Conservation (phyloP, 2,113 vertebrate genomes). For the Falco punctatus region DNA sequence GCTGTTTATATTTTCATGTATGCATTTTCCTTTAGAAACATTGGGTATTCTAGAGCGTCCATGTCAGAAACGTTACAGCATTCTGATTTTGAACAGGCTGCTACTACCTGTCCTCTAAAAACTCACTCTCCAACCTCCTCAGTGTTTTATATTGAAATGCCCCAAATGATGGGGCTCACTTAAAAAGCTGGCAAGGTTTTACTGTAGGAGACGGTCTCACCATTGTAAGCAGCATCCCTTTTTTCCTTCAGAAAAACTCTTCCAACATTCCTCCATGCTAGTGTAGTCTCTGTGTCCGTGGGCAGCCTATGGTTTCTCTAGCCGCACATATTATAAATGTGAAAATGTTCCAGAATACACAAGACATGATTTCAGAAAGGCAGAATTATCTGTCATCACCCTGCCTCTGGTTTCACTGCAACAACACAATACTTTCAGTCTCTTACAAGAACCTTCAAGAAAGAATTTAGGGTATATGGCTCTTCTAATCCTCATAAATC, state of each 20-base stretch:
- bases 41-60: background rate
- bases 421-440: background rate
- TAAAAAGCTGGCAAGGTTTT: background rate
- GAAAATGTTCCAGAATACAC: background rate
- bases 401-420: background rate
- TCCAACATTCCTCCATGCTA: background rate
- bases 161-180: background rate
- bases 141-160: background rate
- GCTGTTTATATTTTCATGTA: conserved; percentile 9
- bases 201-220: background rate
- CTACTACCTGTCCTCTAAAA: background rate
- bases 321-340: background rate
- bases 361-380: background rate
- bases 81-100: background rate
- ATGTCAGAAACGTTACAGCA: background rate
- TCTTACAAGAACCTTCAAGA: conserved; percentile 25
- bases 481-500: conserved; percentile 60
- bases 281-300: accelerated
- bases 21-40: background rate
- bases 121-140: background rate
- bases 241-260: background rate
- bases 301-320: background rate
- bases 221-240: background rate
- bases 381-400: background rate
- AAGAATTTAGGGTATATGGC: background rate